phyloP scores from a whole-genome alignment of 2,113 vertebrate genomes.

The Oryzias melastigma region DNA sequence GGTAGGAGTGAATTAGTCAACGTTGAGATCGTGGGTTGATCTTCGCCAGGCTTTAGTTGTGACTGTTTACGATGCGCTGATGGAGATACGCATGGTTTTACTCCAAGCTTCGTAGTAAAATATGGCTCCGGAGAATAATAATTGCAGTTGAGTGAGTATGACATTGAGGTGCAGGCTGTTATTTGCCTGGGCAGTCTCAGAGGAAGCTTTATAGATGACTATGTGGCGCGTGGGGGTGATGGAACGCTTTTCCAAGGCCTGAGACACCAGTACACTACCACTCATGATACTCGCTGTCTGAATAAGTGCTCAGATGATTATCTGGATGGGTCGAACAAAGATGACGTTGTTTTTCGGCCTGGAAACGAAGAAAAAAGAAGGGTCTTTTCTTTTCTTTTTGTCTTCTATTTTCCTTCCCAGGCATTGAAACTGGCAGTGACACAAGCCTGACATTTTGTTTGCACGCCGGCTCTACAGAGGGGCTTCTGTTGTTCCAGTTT shows the following conservation, averaged over 20 bases:
- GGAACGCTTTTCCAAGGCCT: constrained; percentile 38
- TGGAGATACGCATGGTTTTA: neutral
- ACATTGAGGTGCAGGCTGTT: constrained; percentile 48
- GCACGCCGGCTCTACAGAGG: constrained; percentile 41
- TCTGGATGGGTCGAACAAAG: constrained; percentile 48
- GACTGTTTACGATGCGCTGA: neutral
- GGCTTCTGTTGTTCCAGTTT: constrained; percentile 55
- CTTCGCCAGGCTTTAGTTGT: constrained; percentile 30
- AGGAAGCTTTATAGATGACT: constrained; percentile 36
- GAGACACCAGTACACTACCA: constrained; percentile 29
- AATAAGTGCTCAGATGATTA: constrained; percentile 42
- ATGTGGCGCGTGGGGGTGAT: constrained; percentile 28
- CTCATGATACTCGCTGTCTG: constrained; percentile 26
- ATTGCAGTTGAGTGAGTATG: constrained; percentile 30
- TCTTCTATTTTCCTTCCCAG: constrained; percentile 40
- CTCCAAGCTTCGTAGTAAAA: neutral
- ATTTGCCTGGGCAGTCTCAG: constrained; percentile 32
- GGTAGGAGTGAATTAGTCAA: constrained; percentile 64
- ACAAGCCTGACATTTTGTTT: constrained; percentile 52
- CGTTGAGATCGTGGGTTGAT: constrained; percentile 53
- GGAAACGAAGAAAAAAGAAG: neutral
- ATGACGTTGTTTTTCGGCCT: constrained; percentile 27
- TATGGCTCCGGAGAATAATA: constrained; percentile 16
- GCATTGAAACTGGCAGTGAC: constrained; percentile 28
- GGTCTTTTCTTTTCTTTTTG: constrained; percentile 21